Base-by-base conservation (phyloP, 2,888 invertebrate species). In the Blastobasis lacticolella region DNA sequence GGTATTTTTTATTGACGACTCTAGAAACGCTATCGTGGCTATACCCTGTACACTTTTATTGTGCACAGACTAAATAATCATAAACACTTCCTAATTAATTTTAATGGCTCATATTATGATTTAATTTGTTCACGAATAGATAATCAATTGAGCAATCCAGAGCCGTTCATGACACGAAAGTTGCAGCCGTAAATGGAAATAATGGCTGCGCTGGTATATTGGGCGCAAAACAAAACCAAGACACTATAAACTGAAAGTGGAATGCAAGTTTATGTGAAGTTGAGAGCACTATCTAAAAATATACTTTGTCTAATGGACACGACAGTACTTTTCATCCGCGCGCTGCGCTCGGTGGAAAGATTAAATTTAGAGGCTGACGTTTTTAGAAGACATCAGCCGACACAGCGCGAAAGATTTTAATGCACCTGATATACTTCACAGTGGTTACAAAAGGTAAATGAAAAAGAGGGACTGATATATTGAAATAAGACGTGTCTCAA, bases 1-100 rank as follows among this genome's bases (percentile, higher is more conserved):
- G 87, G 86, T 79, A 87, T 88, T 87, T 88, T 88, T 88, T 88
- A 88, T 85, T 82, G 87, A 87, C 84, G 84, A 85, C 83, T 84
- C 77, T 74, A 69, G 76, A 78, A 81, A 81, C 77, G 70, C 76
- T 78, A 69, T 67, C 75, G 78, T 75, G 69, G 66, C 23, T 23
- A 23, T 23, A 23, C 23, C 3, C 23, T 23, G 23, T 23, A 23
- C 23, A n/a, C 23, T 2, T 23, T 23, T 23, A 23, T 23, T 23
- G 23, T 23, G 23, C 23, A 23, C 23, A 23, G 23, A 23, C 23
- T 37, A 38, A 37, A 46, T 4, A n/a, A 9, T 37, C 7, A 6
- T 37, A 9, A 46, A 9, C 10, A 38, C 7, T 9, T 23, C 3
- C 23, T 23, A 23, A 23, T 23, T 23, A 23, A 23, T 23, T 23